Evolutionary conservation across 2,113 vertebrate genomes (phyloP), one percentile per base, ranked within the genome.

Genomic region (Pimephales promelas): DNA sequence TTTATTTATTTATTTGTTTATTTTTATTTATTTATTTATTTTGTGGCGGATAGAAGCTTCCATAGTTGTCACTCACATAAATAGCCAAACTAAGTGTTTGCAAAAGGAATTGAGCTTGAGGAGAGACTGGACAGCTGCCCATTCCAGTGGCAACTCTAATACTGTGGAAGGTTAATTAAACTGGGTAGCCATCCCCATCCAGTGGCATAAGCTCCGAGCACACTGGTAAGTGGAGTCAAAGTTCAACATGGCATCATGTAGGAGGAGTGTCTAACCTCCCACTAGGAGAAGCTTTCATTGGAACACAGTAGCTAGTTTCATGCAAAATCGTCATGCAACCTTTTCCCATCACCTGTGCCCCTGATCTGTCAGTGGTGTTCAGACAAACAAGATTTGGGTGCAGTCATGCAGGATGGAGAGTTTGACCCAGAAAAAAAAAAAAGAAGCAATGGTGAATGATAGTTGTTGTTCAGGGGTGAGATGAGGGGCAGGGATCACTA

Each of bases 131-230:
- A 78, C 82, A 78, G 59, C 34, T 78, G 68, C 56, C 66, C 68
- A 80, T 31, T 74, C 40, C 28, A 72, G 83, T 74, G 28, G 47
- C 54, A 72, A 70, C 79, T 59, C 66, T 80, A 57, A 71, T 52
- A n/a, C 56, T 62, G 54, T 52, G 76, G 5, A 49, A 80, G 83
- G 83, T 84, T 84, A 84, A 84, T 84, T 84, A 84, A 84, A 84
- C 66, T 84, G 76, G 68, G 68, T 62, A 62, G 31, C 68, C 77
- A 68, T 72, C 45, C 31, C n/a, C 45, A n/a, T 31, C 66, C 57
- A 79, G 59, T 56, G n/a, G 66, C 68, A 62, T 36, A 84, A 47
- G 66, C 84, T 84, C 74, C 56, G 52, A 26, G 61, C 86, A 85
- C 78, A 71, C 80, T 79, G 79, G 86, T 56, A 88, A 85, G 79